Conservation (phyloP, 2,113 vertebrate genomes). For the Mormyrus lacerda region DNA sequence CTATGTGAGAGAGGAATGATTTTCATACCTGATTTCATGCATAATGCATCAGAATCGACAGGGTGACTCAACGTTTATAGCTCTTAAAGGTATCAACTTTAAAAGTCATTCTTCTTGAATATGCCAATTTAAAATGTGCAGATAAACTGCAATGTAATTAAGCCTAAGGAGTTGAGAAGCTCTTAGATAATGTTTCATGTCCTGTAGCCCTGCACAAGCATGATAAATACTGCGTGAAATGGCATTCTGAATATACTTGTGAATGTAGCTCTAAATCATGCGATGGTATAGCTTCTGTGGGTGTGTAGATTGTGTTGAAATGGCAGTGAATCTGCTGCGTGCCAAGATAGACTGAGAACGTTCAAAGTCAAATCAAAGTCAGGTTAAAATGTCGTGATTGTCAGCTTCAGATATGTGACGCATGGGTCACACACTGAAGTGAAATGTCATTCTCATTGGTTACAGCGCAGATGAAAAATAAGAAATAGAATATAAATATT, state of each 20-base stretch:
- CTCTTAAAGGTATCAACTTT: background rate
- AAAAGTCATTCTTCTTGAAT: background rate
- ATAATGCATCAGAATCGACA: constrained; percentile 8
- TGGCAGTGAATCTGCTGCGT: background rate
- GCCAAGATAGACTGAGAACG: background rate
- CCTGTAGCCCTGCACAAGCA: background rate
- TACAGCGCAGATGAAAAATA: background rate
- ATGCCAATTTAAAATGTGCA: constrained; percentile 2
- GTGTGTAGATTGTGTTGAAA: background rate
- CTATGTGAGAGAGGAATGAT: constrained; percentile 6
- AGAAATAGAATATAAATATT: background rate
- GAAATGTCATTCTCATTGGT: background rate
- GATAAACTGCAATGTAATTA: background rate
- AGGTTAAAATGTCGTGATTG: background rate
- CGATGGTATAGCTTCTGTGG: background rate
- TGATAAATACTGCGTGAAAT: background rate
- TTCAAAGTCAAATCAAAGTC: background rate
- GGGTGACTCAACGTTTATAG: constrained; percentile 3
- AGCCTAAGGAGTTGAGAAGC: background rate
- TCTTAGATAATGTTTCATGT: constrained; percentile 2
- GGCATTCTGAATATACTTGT: background rate
- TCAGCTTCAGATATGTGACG: background rate
- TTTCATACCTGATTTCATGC: constrained; percentile 11
- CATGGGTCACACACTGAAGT: background rate
- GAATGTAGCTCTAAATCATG: background rate